Conservation (phyloP, 2,113 vertebrate genomes). For the Neofelis nebulosa region DNA sequence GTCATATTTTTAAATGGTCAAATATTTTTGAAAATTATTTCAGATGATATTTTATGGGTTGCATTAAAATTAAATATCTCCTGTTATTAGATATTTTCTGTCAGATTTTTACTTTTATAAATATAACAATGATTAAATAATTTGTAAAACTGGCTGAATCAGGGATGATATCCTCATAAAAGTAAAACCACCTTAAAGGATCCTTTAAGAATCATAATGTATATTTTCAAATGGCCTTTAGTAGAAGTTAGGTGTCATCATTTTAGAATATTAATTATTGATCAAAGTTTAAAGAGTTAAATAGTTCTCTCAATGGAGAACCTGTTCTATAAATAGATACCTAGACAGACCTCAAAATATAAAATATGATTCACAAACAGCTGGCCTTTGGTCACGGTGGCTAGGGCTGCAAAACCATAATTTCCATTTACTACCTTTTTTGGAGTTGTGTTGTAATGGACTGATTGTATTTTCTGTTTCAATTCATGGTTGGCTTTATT, state of each 20-base stretch:
- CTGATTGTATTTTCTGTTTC: constrained; percentile 22
- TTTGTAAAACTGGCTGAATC: background rate
- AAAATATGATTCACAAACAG: background rate
- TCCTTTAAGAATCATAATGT: background rate
- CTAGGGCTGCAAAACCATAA: background rate
- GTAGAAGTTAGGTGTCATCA: background rate
- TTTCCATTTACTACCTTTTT: background rate
- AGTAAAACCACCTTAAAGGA: background rate
- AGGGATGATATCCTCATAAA: background rate
- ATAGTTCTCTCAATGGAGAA: background rate
- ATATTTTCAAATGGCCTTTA: background rate
- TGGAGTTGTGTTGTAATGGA: background rate
- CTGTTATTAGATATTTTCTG: background rate
- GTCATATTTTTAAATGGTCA: background rate
- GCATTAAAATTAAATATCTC: background rate
- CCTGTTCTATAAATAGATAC: background rate
- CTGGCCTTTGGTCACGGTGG: background rate
- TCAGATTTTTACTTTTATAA: background rate
- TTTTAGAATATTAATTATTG: background rate
- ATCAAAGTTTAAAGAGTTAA: background rate
- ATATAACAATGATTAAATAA: background rate
- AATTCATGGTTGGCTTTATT: constrained; percentile 25
- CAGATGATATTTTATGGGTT: background rate
- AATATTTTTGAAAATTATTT: background rate
- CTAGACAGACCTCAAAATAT: background rate